Percentiles rank a stretch among this genome's conserved stretches.
These are phyloP conservation scores for Heterotilapia buettikoferi DNA, from an alignment of 2,113 vertebrate species.

Conservation along the genomic window DNA sequence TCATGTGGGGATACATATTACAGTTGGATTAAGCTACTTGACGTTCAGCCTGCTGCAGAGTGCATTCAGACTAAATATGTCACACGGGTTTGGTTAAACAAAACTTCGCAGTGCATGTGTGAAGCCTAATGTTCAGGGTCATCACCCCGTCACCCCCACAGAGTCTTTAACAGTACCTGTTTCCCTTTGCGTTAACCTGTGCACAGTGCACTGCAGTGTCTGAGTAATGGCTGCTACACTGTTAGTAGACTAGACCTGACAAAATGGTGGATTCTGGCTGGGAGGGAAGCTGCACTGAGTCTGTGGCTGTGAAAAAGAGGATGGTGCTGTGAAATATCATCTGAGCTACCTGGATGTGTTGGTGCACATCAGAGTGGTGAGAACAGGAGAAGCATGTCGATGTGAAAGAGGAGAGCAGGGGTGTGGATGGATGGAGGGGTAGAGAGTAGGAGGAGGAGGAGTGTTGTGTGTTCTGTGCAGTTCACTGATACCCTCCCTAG, in stretches of 20 bases:
- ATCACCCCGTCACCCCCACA: background rate
- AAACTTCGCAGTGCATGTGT: background rate
- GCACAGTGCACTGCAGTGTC: conserved; percentile 26
- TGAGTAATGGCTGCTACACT: conserved; percentile 67
- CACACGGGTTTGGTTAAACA: background rate
- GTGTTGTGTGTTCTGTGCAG: background rate
- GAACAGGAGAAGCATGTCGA: background rate
- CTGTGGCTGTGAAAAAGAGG: background rate
- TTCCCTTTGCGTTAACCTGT: background rate
- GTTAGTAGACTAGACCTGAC: conserved; percentile 37
- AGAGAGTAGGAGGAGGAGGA: background rate
- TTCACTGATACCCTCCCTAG: background rate
- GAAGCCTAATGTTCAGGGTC: background rate
- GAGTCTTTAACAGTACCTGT: background rate
- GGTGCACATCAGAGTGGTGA: background rate
- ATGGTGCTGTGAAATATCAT: background rate
- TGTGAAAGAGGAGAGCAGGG: conserved; percentile 14
- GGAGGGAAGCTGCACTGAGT: background rate
- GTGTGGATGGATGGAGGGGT: conserved; percentile 16
- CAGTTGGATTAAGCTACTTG: background rate
- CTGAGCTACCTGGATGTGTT: background rate
- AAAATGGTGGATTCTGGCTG: conserved; percentile 65
- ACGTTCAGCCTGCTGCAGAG: background rate
- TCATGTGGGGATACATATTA: background rate
- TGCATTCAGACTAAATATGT: background rate